Conservation (phyloP, 2,797 vertebrate species). For the Gobio occitaniae region DNA sequence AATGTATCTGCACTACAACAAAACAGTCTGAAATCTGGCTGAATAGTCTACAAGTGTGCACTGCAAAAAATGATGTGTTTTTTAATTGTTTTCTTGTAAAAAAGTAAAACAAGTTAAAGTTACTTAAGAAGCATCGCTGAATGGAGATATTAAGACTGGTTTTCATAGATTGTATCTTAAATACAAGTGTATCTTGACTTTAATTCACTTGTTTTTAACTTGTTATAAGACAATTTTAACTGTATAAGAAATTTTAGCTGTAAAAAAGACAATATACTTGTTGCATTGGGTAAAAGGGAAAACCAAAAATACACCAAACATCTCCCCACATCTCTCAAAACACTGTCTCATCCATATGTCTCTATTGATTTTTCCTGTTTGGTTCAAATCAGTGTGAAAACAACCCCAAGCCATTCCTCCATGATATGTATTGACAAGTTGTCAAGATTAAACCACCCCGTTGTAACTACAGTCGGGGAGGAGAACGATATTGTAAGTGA, state of each 20-base stretch:
- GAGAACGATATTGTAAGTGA: not conserved
- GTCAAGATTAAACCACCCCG: not conserved
- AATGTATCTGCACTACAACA: not conserved
- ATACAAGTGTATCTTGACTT: not conserved
- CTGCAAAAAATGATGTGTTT: not conserved
- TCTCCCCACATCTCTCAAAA: not conserved
- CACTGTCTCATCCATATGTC: not conserved
- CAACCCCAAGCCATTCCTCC: not conserved
- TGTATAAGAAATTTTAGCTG: not conserved
- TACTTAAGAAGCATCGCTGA: not conserved
- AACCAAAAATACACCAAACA: not conserved
- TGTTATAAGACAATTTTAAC: not conserved
- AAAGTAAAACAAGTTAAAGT: not conserved
- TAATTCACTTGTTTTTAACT: not conserved
- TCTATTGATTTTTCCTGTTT: not conserved
- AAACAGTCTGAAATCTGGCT: not conserved
- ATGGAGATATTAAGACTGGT: not conserved
- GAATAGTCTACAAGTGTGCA: not conserved
- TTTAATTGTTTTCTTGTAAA: not conserved
- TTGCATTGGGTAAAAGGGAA: not conserved
- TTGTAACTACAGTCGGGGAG: not conserved
- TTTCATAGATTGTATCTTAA: not conserved
- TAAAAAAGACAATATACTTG: not conserved
- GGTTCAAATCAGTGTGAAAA: constrained; percentile 10
- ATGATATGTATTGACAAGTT: not conserved